phyloP scores from a whole-genome alignment of 2,797 vertebrate genomes.

The Trichosurus vulpecula region DNA sequence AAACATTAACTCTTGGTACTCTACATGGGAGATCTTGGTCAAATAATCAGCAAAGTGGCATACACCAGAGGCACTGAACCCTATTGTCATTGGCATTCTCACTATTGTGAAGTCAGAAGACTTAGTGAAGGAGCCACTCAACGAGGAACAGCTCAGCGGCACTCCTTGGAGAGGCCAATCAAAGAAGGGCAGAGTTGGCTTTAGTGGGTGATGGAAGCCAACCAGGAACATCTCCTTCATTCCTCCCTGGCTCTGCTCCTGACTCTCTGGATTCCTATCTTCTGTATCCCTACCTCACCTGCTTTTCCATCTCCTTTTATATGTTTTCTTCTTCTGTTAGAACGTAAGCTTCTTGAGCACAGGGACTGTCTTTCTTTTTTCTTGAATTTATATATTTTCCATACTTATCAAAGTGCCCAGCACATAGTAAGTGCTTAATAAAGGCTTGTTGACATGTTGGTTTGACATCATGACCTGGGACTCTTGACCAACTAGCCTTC shows the following conservation, averaged over 20 bases:
- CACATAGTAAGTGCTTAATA: background rate
- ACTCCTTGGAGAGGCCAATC: background rate
- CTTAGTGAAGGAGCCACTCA: background rate
- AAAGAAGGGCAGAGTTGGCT: too few relatives aligned
- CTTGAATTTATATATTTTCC: too few relatives aligned
- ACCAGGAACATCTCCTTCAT: background rate
- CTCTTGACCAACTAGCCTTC: background rate
- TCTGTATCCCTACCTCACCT: background rate
- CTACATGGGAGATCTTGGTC: background rate
- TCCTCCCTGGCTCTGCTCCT: background rate
- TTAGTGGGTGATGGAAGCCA: fast-evolving
- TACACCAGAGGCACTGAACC: background rate
- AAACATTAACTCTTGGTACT: background rate
- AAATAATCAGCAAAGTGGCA: background rate
- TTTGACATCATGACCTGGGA: background rate
- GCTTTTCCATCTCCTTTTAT: background rate
- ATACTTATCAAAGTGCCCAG: background rate
- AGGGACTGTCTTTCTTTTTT: background rate
- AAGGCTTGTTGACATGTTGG: background rate
- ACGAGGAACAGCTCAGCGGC: background rate
- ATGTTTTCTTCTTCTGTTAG: too few relatives aligned
- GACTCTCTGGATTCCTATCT: background rate
- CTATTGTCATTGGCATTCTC: background rate
- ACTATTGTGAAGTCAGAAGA: background rate
- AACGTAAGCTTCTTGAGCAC: background rate